Evolutionary conservation across 2,888 invertebrate genomes (phyloP), one percentile per base, ranked within the genome.

Genomic region (Nephrotoma guestfalica): DNA sequence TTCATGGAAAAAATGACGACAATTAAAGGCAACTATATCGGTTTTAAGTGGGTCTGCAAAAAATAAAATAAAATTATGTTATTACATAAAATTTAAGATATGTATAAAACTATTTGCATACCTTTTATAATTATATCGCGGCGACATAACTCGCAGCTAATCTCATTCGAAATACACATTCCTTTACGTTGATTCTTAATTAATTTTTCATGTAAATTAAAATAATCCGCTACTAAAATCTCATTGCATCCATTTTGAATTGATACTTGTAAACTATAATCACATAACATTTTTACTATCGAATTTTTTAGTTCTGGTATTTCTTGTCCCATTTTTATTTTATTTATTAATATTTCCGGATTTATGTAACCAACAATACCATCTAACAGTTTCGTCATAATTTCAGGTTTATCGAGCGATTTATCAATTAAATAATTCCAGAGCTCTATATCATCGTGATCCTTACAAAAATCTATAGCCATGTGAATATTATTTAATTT

Each of bases 391-490:
- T 93, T 91, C 0, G 94, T 93, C 83, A 94, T 93, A 88, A 93
- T 93, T 88, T 96, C 94, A 11, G 98, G 97, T 90, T 97, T 97
- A 89, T 97, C 94, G 4, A 97, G 93, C 0, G 98, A 97, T 90
- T 96, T 95, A 88, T 95, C 94, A 87, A 99, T 97, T 18, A 99
- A 93, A 90, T 98, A 96, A 87, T 94, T 94, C 99, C 99, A 99
- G 40, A 99, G 92, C 90, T 99, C 98, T 41, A 94, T 93, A 90
- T 99, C 99, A 89, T 98, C 96, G 90, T 98, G 97, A 90, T 99
- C 98, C 91, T 98, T 98, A 91, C 99, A 99, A 92, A 99, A 99
- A 87, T 96, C 95, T 86, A 99, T 98, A 0, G 99, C 99, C 92
- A 97, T 96, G 89, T 97, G 95, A 89, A 99, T 97, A 90, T 99